Percentiles rank a stretch among this genome's conserved stretches.
Conservation (phyloP, 2,797 vertebrate genomes). For the Todus mexicanus region DNA sequence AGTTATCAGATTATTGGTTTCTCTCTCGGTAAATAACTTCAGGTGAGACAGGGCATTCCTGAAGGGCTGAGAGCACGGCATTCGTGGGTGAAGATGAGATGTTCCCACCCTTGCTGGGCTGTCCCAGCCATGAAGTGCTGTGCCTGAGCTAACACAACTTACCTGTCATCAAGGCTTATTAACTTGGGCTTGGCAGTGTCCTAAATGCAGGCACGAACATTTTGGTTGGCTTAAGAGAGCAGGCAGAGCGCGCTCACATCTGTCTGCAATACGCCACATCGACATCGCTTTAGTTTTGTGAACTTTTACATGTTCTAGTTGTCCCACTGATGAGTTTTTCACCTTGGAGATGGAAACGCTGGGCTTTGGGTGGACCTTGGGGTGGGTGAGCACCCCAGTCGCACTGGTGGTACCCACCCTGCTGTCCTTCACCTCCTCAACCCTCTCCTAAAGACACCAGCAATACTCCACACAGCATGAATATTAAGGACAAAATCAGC, state of each 20-base stretch:
- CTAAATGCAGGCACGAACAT: not conserved
- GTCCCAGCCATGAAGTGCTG: not conserved
- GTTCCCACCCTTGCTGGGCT: not conserved
- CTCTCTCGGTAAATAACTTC: not conserved
- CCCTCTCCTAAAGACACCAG: not conserved
- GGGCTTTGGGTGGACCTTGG: not conserved
- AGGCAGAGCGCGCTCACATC: not conserved
- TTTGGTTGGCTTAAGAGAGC: not conserved
- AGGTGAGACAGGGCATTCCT: not conserved
- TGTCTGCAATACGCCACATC: constrained; percentile 43
- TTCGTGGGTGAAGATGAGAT: not conserved
- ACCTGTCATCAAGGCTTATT: constrained; percentile 45
- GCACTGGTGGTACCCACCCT: not conserved
- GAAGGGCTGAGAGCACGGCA: not conserved
- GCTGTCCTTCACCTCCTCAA: not conserved
- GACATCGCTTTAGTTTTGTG: not conserved
- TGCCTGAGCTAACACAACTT: not conserved
- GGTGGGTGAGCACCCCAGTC: not conserved
- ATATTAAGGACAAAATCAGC: not conserved
- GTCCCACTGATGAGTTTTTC: not conserved
- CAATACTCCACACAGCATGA: not conserved
- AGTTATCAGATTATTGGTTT: not conserved
- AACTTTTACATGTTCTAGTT: not conserved
- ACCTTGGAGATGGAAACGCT: not conserved
- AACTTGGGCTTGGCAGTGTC: constrained; percentile 13